A percentile compares a stretch with the other conserved stretches of the same genome.
phyloP scores from a whole-genome alignment of 2,797 vertebrate species.

The Loris lydekkerianus region DNA sequence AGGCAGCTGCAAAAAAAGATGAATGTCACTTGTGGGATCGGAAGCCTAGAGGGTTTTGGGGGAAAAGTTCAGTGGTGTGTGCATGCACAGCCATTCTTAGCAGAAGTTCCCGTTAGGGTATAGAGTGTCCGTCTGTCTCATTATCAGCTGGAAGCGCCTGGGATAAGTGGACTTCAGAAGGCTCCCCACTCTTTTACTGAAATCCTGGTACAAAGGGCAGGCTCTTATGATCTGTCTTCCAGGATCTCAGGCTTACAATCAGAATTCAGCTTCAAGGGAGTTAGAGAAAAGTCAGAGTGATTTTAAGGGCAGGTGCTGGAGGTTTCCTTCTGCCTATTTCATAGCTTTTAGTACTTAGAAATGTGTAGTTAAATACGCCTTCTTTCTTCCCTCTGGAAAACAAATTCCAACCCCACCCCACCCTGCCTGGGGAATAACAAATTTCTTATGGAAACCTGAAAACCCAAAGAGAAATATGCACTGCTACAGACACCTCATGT shows the following conservation, averaged over 20 bases:
- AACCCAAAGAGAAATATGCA: slow-evolving; percentile 64
- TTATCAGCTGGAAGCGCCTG: background rate
- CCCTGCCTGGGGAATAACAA: slow-evolving; percentile 61
- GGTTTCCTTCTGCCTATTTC: slow-evolving; percentile 12
- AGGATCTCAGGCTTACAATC: background rate
- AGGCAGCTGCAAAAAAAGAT: slow-evolving; percentile 80
- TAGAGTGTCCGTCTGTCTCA: background rate
- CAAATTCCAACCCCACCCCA: background rate
- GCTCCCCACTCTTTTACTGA: background rate
- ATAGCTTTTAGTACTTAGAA: slow-evolving; percentile 53
- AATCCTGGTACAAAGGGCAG: background rate
- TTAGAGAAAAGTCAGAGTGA: background rate
- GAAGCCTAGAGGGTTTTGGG: slow-evolving; percentile 68
- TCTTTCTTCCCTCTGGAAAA: slow-evolving; percentile 56
- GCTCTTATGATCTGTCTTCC: background rate
- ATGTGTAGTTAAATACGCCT: slow-evolving; percentile 27
- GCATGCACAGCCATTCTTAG: background rate
- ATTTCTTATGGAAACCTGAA: slow-evolving; percentile 62
- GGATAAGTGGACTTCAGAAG: background rate
- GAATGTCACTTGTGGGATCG: slow-evolving; percentile 74
- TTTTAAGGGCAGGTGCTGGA: slow-evolving; percentile 48
- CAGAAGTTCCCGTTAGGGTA: background rate
- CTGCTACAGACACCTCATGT: slow-evolving; percentile 62
- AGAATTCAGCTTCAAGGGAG: background rate
- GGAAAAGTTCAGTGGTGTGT: slow-evolving; percentile 71